Evolutionary conservation across 2,888 invertebrate genomes (phyloP), one percentile per base, ranked within the genome.

Genomic region (Eupithecia subfuscata): DNA sequence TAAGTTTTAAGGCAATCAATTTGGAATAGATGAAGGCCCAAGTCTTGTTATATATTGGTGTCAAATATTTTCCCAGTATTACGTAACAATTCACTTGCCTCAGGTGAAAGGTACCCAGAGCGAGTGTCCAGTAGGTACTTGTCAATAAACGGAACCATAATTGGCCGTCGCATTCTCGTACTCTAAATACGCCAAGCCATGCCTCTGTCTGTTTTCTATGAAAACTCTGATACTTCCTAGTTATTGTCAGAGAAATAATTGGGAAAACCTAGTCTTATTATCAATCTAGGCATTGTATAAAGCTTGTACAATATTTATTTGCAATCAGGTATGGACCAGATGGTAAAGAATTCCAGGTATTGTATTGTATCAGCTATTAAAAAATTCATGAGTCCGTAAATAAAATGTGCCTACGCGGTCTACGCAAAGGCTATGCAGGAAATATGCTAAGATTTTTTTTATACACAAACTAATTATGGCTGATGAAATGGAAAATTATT

Each of bases 81-180:
- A 68, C 74, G 78, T 80, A 78, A 81, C 71, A 81, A 78, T 78
- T 77, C 43, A 79, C 78, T 82, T 80, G 75, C 75, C 74, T 71
- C 73, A 43, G 69, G 79, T 80, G 80, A 79, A 78, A 79, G 78
- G 80, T 74, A 63, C 73, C 37, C 56, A 25, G 1, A 37, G 67
- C 67, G 40, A 68, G 40, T 22, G 43, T 43, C 45, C 34, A 52
- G 11, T 3, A 30, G 30, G 30, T 37, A 37, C 37, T 37, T 69
- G 12, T 52, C 12, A 18, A 52, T 69, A 52, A 69, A 37, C n/a
- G 40, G n/a, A n/a, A 37, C 65, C 65, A 52, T 48, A 45, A 67
- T 37, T 67, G 67, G 18, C 43, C 16, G 16, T 43, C 25, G 64
- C 73, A 72, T 73, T 71, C 69, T 60, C 40, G n/a, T 74, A 71